phyloP scores from a whole-genome alignment of 2,888 invertebrate species.

The Scaptomyza polygonia region DNA sequence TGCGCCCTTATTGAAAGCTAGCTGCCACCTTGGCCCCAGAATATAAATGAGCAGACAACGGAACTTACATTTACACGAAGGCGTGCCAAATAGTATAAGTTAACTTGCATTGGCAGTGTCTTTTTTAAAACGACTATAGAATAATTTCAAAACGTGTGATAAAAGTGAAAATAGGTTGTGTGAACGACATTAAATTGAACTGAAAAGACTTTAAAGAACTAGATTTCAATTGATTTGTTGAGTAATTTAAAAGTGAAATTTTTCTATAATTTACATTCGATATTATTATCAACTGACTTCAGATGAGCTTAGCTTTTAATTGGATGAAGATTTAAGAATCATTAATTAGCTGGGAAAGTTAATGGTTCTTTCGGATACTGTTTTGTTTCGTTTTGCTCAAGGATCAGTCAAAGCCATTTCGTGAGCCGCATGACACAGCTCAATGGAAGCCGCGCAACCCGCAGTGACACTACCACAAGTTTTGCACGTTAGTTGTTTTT shows the following conservation, averaged over 20 bases:
- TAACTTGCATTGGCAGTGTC: slow-evolving; percentile 54
- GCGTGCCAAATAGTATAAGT: slow-evolving; percentile 57
- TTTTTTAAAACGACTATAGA: neutral
- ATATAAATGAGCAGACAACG: slow-evolving; percentile 10
- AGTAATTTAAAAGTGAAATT: neutral
- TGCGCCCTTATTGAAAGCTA: slow-evolving; percentile 69
- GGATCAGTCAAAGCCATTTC: slow-evolving; percentile 60
- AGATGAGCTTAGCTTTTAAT: neutral
- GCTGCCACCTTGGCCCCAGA: slow-evolving; percentile 62
- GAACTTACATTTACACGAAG: slow-evolving; percentile 25
- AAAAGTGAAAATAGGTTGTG: no score
- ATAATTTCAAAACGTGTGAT: no score
- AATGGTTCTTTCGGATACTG: slow-evolving; percentile 28
- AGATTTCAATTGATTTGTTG: neutral
- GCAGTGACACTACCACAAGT: slow-evolving; percentile 35
- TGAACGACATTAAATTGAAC: no score
- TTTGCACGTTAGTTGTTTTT: slow-evolving; percentile 43
- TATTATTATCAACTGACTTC: neutral
- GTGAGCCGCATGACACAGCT: slow-evolving; percentile 43
- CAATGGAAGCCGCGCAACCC: slow-evolving; percentile 37
- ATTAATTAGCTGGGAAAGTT: slow-evolving; percentile 39
- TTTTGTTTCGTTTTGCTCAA: slow-evolving; percentile 50
- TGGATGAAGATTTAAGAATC: slow-evolving; percentile 7
- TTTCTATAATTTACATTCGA: neutral
- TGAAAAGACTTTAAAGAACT: neutral